Conservation (phyloP, 2,113 vertebrate species). For the Promerops cafer region DNA sequence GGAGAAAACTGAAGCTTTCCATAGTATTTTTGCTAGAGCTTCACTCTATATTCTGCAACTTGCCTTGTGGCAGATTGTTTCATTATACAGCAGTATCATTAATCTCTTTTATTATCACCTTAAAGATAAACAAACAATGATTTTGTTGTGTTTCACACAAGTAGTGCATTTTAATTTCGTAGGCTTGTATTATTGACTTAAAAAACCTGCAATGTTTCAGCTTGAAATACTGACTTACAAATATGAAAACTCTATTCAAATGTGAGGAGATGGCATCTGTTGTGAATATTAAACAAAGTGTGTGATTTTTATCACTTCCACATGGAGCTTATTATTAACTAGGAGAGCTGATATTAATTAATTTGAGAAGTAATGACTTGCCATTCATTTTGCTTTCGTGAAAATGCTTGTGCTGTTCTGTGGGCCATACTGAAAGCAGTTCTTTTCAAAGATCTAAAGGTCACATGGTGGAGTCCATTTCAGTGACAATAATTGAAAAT, state of each 20-base stretch:
- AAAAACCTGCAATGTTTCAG: constrained; percentile 47
- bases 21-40: not conserved
- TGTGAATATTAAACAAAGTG: constrained; percentile 65
- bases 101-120: constrained; percentile 81
- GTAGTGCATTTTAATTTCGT: constrained; percentile 76
- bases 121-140: constrained; percentile 80
- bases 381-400: constrained; percentile 22
- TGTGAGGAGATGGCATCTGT: constrained; percentile 63
- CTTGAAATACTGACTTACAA: constrained; percentile 62
- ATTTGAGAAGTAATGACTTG: constrained; percentile 44
- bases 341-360: constrained; percentile 61
- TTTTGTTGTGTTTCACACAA: constrained; percentile 77
- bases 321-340: constrained; percentile 39
- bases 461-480: not conserved
- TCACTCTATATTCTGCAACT: constrained; percentile 67
- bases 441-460: not conserved
- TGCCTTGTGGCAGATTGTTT: constrained; percentile 74
- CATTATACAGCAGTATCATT: constrained; percentile 73
- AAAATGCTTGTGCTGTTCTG: not conserved
- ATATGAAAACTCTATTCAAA: constrained; percentile 54
- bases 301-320: constrained; percentile 62
- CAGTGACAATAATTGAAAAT: not conserved
- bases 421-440: not conserved
- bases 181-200: constrained; percentile 61
- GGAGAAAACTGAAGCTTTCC: constrained; percentile 17